These are phyloP conservation scores for Setophaga kirtlandii DNA, from an alignment of 2,113 vertebrate species.

Conservation along the genomic window DNA sequence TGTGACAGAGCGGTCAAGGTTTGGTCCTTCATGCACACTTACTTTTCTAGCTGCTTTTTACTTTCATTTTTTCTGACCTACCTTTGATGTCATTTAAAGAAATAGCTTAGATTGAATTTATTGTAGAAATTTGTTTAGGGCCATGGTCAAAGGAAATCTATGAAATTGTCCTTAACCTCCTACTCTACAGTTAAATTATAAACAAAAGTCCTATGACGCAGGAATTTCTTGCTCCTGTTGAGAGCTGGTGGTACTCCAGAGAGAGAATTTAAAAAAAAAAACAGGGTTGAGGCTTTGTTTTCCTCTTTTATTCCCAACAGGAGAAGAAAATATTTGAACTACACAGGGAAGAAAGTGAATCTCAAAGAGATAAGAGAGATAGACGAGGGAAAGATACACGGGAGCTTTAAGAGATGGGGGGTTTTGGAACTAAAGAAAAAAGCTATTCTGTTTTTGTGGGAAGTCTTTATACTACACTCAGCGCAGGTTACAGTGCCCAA, in stretches of 20 bases:
- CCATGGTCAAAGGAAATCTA: background rate
- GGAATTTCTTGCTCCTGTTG: background rate
- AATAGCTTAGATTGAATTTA: background rate
- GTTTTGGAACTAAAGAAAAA: background rate
- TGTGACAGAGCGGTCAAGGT: background rate
- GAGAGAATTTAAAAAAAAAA: background rate
- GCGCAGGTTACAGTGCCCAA: rapidly evolving
- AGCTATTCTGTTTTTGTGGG: background rate
- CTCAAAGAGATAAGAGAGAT: background rate
- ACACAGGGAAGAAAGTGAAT: background rate
- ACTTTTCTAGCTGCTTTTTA: background rate
- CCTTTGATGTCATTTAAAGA: background rate
- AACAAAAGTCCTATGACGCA: background rate
- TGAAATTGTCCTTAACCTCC: background rate
- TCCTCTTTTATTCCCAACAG: background rate
- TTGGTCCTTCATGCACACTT: background rate
- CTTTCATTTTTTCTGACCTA: background rate
- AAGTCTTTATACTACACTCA: background rate
- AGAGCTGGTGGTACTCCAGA: background rate
- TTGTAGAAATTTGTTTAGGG: background rate
- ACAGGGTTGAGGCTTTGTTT: background rate
- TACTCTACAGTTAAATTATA: background rate
- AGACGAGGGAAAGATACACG: background rate
- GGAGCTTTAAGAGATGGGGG: background rate
- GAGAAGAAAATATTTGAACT: background rate